Conservation (phyloP, 2,888 invertebrate genomes). For the Elmis aenea region DNA sequence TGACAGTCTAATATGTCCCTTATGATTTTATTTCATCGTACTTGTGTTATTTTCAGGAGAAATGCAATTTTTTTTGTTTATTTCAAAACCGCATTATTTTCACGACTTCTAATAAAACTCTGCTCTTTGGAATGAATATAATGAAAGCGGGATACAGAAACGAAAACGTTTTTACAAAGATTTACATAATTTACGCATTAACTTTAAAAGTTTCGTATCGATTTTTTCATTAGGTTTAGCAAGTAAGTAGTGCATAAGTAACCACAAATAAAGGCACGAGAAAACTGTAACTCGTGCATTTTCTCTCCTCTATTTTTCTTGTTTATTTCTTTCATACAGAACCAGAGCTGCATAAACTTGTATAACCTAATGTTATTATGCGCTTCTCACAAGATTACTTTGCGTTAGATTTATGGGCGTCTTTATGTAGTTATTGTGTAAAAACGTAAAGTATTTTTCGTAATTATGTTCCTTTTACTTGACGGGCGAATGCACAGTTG, state of each 20-base stretch:
- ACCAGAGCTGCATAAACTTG: too few relatives aligned
- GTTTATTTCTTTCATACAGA: too few relatives aligned
- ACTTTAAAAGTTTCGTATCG: too few relatives aligned
- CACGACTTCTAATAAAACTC: too few relatives aligned
- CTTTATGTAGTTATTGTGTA: constrained; percentile 30
- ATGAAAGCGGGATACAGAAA: constrained; percentile 13
- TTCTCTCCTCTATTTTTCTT: too few relatives aligned
- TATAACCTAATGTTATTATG: constrained; percentile 35
- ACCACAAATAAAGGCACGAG: too few relatives aligned
- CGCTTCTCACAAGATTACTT: constrained; percentile 36
- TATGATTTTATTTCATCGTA: constrained; percentile 11
- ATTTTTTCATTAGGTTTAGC: too few relatives aligned
- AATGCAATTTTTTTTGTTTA: constrained; percentile 12
- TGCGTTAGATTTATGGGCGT: constrained; percentile 29
- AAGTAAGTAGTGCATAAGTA: too few relatives aligned
- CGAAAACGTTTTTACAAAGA: too few relatives aligned
- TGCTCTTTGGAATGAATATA: background rate
- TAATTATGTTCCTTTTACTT: constrained; percentile 35
- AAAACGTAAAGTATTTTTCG: constrained; percentile 34
- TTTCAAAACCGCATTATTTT: constrained; percentile 6
- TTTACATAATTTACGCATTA: too few relatives aligned
- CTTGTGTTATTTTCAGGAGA: constrained; percentile 4
- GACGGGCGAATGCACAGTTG: constrained; percentile 27
- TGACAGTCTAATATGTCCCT: constrained; percentile 13
- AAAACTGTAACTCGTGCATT: too few relatives aligned